Percentiles rank a stretch among this genome's conserved stretches.
Conservation (phyloP, 2,113 vertebrate genomes). For the Psittacus erithacus region DNA sequence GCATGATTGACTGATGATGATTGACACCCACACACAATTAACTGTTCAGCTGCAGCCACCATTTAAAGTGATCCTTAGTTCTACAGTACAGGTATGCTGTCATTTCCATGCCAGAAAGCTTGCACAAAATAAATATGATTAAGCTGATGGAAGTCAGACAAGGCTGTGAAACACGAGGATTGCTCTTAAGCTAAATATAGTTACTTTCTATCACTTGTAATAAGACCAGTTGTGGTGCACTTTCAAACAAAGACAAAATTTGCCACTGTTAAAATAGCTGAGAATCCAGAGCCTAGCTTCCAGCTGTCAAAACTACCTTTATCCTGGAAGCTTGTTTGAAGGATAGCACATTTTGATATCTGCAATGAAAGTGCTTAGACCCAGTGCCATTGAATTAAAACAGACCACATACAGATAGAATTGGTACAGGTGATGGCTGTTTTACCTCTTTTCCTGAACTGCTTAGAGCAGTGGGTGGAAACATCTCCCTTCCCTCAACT, state of each 20-base stretch:
- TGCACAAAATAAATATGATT: not conserved
- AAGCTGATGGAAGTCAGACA: not conserved
- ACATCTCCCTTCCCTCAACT: not conserved
- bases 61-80: conserved; percentile 31
- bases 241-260: not conserved
- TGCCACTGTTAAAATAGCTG: not conserved
- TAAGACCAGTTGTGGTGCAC: not conserved
- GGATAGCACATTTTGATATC: not conserved
- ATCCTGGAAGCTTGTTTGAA: not conserved
- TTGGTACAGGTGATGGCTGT: not conserved
- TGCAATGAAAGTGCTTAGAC: not conserved
- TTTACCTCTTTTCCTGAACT: not conserved
- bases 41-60: conserved; percentile 49
- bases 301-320: not conserved
- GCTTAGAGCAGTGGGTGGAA: not conserved
- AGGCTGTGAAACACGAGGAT: not conserved
- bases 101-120: not conserved
- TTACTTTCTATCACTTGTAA: not conserved
- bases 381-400: not conserved
- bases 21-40: conserved; percentile 55
- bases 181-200: not conserved
- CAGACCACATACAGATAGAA: fast-evolving
- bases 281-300: not conserved
- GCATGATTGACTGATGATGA: conserved; percentile 70
- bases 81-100: not conserved